Evolutionary conservation across 2,888 invertebrate genomes (phyloP).

Genomic region (Lasioglossum zephyrum): DNA sequence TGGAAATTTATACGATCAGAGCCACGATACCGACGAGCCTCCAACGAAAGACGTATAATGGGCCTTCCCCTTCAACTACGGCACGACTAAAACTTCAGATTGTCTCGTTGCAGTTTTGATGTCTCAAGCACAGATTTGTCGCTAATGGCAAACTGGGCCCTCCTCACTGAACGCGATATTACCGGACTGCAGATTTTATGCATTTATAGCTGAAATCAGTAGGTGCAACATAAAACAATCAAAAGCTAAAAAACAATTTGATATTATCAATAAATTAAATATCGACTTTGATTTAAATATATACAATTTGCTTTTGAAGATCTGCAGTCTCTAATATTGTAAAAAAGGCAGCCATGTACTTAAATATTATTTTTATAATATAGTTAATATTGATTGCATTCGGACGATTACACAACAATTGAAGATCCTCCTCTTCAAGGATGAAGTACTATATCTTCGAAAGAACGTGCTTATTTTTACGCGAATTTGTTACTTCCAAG

Average conservation of each 20-base stretch:
- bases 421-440: not conserved
- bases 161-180: not conserved
- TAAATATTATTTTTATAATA: not conserved
- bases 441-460: not conserved
- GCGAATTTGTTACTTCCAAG: not conserved
- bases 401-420: not conserved
- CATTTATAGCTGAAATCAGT: not conserved
- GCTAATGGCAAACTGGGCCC: constrained; percentile 35
- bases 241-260: too few species aligned
- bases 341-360: too few species aligned
- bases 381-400: not conserved
- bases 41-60: constrained; percentile 68
- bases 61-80: constrained; percentile 44
- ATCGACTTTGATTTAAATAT: too few species aligned
- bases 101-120: constrained; percentile 73
- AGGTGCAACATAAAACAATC: too few species aligned
- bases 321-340: too few species aligned
- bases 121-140: constrained; percentile 77
- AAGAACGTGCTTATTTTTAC: not conserved
- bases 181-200: not conserved
- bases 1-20: constrained; percentile 82
- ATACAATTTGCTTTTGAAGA: too few species aligned
- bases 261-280: too few species aligned
- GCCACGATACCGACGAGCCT: constrained; percentile 68
- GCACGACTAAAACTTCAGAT: constrained; percentile 61